Evolutionary conservation across 2,797 vertebrate species (phyloP), one percentile per base, ranked within the genome.

Genomic region (Rachycentron canadum): DNA sequence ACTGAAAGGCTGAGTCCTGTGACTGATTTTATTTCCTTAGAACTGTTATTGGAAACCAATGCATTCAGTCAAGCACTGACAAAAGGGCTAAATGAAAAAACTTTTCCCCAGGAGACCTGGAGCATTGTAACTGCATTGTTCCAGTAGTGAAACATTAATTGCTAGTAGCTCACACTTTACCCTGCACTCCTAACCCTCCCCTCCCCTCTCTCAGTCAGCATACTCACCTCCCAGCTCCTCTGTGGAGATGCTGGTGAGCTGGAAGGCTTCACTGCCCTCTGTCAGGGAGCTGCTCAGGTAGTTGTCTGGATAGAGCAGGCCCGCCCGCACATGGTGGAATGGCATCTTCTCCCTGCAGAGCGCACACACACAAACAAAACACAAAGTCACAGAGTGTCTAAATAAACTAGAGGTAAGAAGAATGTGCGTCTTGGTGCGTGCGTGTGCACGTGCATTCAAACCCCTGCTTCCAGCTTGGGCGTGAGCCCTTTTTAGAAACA

Each of bases 241-340:
- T 77, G 97, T 96, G 0, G 97, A 98, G 93, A 98, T 97, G 76
- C 96, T 98, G 19, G 95, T 97, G 85, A 98, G 95, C 94, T 97
- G 97, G 65, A 98, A 97, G 0, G 96, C 96, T 93, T 98, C 97
- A 0, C 94, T 97, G 92, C 96, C 96, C 3, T 97, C 96, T 0
- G 97, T 96, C 82, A 98, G 95, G 0, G 97, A 97, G 73, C 95
- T 95, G 94, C 96, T 98, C 94, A 98, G 95, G 92, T 97, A 97
- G 93, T 98, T 98, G 92, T 97, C 97, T 87, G 97, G 97, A 94
- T 98, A 98, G 92, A 98, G 95, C 93, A 98, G 94, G 88, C 97
- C 97, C 50, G 97, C 97, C 47, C 97, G 97, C 88, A 98, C 97
- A 92, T 97, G 97, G 88, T 98, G 97, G 95, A 98, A 98, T 91